Evolutionary conservation across 2,113 vertebrate species (phyloP).

Genomic region (Ctenodactylus gundi): DNA sequence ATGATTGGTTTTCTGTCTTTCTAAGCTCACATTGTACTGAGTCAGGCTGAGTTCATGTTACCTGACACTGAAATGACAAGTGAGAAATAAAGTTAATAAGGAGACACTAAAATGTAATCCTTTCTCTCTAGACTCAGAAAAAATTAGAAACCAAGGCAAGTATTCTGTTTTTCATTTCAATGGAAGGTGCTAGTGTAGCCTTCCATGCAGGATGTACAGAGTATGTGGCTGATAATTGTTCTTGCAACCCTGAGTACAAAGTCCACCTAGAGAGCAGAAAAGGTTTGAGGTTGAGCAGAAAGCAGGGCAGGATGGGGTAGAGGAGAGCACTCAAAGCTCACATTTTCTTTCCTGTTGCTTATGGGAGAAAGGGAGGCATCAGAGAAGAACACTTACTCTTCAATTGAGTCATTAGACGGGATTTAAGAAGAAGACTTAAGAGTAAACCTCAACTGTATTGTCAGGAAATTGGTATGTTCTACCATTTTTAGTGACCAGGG

Average conservation of each 20-base stretch:
- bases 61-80: not conserved
- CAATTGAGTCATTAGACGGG: not conserved
- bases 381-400: not conserved
- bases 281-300: not conserved
- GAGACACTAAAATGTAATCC: not conserved
- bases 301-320: no score
- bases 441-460: not conserved
- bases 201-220: no score
- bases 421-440: not conserved
- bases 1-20: not conserved
- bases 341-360: not conserved
- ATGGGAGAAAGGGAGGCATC: not conserved
- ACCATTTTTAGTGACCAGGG: not conserved
- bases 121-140: not conserved
- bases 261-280: not conserved
- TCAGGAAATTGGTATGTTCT: not conserved
- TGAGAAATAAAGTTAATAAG: not conserved
- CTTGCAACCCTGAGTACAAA: not conserved
- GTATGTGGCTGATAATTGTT: not conserved
- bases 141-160: not conserved
- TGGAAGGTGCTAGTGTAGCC: not conserved
- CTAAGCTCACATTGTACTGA: not conserved
- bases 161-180: not conserved
- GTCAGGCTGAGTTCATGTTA: no score
- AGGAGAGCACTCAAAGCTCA: not conserved